A percentile compares a stretch with the other conserved stretches of the same genome.
These are phyloP conservation scores for Lophotis ruficrista DNA, from an alignment of 2,113 vertebrate species.

Conservation along the genomic window DNA sequence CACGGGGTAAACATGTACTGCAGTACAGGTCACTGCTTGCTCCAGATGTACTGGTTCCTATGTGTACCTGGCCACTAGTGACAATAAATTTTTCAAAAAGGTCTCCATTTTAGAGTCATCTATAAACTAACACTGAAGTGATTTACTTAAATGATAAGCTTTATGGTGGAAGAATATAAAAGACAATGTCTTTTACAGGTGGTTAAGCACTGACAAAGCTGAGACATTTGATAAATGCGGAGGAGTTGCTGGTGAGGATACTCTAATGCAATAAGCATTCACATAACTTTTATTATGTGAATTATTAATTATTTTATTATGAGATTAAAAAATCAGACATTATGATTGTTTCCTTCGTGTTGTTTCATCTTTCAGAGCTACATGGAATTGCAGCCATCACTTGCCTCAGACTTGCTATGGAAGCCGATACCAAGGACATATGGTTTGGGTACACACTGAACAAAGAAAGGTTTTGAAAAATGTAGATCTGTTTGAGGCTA, in stretches of 20 bases:
- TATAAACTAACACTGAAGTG: conserved; percentile 20
- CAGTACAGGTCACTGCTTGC: not conserved
- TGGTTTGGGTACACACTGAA: not conserved
- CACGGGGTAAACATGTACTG: not conserved
- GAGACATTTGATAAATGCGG: not conserved
- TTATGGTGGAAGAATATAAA: conserved; percentile 6
- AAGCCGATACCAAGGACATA: not conserved
- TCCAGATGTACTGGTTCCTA: not conserved
- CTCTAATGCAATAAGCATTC: not conserved
- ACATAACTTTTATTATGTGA: no score
- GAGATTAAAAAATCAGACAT: not conserved
- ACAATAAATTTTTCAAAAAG: not conserved
- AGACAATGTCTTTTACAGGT: conserved; percentile 27
- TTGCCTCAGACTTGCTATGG: not conserved
- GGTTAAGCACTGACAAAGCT: conserved; percentile 16
- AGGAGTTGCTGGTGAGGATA: not conserved
- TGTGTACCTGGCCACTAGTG: not conserved
- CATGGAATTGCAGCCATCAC: not conserved
- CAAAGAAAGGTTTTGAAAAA: not conserved
- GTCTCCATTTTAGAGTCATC: not conserved
- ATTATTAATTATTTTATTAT: no score
- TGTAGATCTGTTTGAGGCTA: not conserved
- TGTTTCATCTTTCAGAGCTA: not conserved
- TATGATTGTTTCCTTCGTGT: not conserved
- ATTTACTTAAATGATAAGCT: conserved; percentile 18